These are phyloP conservation scores for Nemurella pictetii DNA, from an alignment of 2,888 invertebrate genomes.

Conservation along the genomic window DNA sequence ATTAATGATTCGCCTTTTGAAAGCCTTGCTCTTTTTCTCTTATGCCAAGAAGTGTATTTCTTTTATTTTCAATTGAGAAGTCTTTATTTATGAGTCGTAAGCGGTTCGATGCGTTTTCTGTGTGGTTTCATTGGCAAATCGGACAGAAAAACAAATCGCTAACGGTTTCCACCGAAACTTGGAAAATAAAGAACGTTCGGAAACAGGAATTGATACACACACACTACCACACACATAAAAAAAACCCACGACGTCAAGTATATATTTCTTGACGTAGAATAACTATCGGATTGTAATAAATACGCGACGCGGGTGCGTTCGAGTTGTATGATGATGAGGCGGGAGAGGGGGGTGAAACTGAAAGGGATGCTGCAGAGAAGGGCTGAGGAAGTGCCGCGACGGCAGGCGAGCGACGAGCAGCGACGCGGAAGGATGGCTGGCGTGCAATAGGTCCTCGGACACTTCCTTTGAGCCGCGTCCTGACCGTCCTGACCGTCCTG, in stretches of 20 bases:
- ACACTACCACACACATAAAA: not conserved
- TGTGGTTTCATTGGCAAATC: constrained; percentile 28
- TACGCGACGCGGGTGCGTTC: not conserved
- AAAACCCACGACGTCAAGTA: not conserved
- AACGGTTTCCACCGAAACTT: constrained; percentile 30
- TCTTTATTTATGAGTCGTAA: constrained; percentile 30
- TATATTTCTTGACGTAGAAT: not conserved
- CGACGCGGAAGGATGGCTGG: constrained; percentile 1
- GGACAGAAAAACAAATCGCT: constrained; percentile 32
- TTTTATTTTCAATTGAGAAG: constrained; percentile 28
- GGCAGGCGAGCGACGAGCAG: not conserved
- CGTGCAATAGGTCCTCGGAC: not conserved
- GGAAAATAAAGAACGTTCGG: not conserved
- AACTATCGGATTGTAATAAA: constrained; percentile 29
- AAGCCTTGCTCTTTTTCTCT: not conserved
- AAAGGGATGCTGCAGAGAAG: not conserved
- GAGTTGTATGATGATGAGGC: not conserved
- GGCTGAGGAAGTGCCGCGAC: not conserved
- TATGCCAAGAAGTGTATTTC: not conserved
- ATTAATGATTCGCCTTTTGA: constrained; percentile 9
- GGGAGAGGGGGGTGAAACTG: not conserved
- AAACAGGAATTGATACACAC: not conserved
- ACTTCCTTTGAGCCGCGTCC: constrained; percentile 13
- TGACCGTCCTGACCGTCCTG: too few species aligned
- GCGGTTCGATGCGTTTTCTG: constrained; percentile 24